A percentile compares a stretch with the other conserved stretches of the same genome.
Evolutionary conservation across 2,888 invertebrate species (phyloP).

Genomic region (Apeira syringaria): DNA sequence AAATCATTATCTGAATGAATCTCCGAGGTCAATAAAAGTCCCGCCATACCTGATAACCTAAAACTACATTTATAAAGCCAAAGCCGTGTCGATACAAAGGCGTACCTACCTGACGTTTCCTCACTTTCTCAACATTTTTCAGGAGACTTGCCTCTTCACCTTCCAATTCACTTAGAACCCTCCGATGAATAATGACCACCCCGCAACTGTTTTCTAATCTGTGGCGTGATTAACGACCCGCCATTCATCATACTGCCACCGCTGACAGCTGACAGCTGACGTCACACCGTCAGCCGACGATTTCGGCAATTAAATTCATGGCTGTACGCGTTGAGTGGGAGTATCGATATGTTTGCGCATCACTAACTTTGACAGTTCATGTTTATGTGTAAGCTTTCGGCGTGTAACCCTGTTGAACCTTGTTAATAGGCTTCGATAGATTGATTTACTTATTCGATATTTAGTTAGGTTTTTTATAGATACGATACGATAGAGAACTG

Average conservation of each 20-base stretch:
- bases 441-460: too few species aligned
- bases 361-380: conserved; percentile 23
- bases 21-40: too few species aligned
- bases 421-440: background rate
- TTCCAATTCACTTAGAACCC: conserved; percentile 34
- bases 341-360: conserved; percentile 21
- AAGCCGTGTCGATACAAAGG: background rate
- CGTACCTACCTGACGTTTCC: background rate
- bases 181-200: conserved; percentile 34
- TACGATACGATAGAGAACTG: too few species aligned
- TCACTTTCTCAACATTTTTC: conserved; percentile 20
- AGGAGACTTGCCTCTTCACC: conserved; percentile 33
- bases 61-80: too few species aligned
- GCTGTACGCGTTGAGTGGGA: conserved; percentile 22
- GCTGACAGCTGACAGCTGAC: conserved; percentile 38
- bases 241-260: conserved; percentile 45
- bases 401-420: background rate
- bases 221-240: conserved; percentile 37
- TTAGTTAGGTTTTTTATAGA: too few species aligned
- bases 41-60: too few species aligned
- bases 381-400: conserved; percentile 5
- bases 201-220: conserved; percentile 16
- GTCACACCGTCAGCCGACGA: conserved; percentile 30
- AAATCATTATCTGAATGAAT: too few species aligned
- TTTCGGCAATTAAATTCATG: conserved; percentile 37